Evolutionary conservation across 2,888 invertebrate genomes (phyloP).

Genomic region (Sacculina carcini): DNA sequence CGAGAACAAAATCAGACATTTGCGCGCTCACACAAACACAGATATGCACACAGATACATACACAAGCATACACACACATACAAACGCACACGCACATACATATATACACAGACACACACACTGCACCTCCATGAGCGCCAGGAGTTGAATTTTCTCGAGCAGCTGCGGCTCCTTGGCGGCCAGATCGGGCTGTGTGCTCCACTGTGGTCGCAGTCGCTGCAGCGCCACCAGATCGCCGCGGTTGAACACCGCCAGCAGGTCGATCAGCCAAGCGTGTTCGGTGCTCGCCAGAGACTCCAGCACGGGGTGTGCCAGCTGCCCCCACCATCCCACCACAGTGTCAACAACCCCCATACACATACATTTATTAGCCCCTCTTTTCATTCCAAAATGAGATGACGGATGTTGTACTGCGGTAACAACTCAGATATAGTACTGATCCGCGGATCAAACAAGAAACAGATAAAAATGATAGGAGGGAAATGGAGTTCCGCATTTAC

Average conservation of each 20-base stretch:
- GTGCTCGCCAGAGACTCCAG: constrained; percentile 56
- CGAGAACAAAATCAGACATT: too few relatives aligned
- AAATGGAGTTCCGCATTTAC: too few relatives aligned
- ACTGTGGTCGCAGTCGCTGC: constrained; percentile 39
- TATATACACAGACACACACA: neutral
- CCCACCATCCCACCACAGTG: too few relatives aligned
- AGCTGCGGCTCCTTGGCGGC: constrained; percentile 50
- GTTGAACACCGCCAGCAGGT: constrained; percentile 62
- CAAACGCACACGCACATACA: neutral
- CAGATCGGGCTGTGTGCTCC: constrained; percentile 58
- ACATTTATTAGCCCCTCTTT: too few relatives aligned
- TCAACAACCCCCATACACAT: too few relatives aligned
- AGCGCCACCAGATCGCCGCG: constrained; percentile 51
- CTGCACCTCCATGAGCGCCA: constrained; percentile 80
- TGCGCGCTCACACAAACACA: too few relatives aligned
- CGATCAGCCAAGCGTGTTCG: constrained; percentile 59
- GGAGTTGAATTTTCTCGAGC: constrained; percentile 71
- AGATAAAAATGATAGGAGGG: too few relatives aligned
- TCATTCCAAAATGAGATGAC: too few relatives aligned
- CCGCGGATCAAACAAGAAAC: too few relatives aligned
- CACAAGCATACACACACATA: neutral
- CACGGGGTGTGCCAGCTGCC: constrained; percentile 51
- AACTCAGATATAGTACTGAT: too few relatives aligned
- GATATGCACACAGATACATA: neutral
- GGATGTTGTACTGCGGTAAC: too few relatives aligned